Percentiles rank a stretch among this genome's conserved stretches.
Conservation (phyloP, 2,113 vertebrate genomes). For the Sardina pilchardus region DNA sequence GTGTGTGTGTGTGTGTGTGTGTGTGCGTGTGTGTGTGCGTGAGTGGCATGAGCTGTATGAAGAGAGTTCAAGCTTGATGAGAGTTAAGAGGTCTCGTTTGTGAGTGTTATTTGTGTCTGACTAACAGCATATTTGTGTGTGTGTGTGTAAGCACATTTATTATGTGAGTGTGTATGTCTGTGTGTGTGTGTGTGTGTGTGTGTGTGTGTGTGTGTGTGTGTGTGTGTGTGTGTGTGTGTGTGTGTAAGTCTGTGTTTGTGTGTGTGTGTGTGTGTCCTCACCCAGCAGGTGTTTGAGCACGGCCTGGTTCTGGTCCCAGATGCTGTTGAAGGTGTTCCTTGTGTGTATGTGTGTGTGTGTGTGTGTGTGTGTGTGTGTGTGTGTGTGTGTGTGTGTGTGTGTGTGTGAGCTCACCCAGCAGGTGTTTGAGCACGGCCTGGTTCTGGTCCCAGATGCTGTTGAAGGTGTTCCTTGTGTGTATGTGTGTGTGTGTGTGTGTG, state of each 20-base stretch:
- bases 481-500: neutral
- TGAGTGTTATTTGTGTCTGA: conserved; percentile 5
- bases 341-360: too few relatives aligned
- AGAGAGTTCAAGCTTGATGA: neutral
- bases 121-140: neutral
- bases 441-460: conserved; percentile 99
- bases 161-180: neutral
- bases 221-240: too few relatives aligned
- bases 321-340: conserved; percentile 98
- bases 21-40: too few relatives aligned
- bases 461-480: conserved; percentile 94
- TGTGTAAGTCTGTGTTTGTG: neutral
- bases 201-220: neutral
- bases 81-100: neutral
- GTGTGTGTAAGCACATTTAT: neutral
- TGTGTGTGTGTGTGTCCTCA: conserved; percentile 56
- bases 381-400: too few relatives aligned
- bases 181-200: neutral
- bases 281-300: conserved; percentile 94
- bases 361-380: too few relatives aligned
- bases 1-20: neutral
- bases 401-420: conserved; percentile 79
- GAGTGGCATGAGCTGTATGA: neutral
- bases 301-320: conserved; percentile 98
- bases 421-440: conserved; percentile 93